Conservation (phyloP, 1,140 invertebrate genomes). For the Cydia amplana region DNA sequence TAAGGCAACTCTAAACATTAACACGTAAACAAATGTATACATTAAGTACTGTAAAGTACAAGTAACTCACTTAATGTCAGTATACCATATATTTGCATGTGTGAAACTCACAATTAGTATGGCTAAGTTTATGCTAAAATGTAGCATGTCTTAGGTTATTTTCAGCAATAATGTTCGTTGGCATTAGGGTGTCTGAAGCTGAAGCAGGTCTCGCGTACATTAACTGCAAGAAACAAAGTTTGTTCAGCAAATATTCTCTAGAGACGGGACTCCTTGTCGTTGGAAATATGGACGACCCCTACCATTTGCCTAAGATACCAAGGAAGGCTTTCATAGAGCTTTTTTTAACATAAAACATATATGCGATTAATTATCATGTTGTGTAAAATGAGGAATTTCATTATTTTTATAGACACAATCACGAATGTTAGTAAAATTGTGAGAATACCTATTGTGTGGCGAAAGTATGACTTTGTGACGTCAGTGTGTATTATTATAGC, state of each 20-base stretch:
- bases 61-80: constrained; percentile 35
- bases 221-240: constrained; percentile 71
- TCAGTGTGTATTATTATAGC: too few relatives aligned
- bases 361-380: too few relatives aligned
- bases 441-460: too few relatives aligned
- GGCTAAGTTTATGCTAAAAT: constrained; percentile 17
- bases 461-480: too few relatives aligned
- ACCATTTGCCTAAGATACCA: constrained; percentile 41
- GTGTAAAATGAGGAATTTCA: too few relatives aligned
- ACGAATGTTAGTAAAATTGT: too few relatives aligned
- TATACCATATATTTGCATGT: constrained; percentile 35
- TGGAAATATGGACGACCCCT: constrained; percentile 42
- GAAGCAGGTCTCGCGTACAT: constrained; percentile 61
- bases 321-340: neutral
- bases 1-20: too few relatives aligned
- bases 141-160: constrained; percentile 29
- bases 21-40: too few relatives aligned
- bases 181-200: constrained; percentile 38
- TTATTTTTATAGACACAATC: too few relatives aligned
- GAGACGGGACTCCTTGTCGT: constrained; percentile 54
- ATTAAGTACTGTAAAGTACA: neutral
- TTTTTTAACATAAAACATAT: too few relatives aligned
- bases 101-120: constrained; percentile 20
- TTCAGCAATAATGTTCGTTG: constrained; percentile 26
- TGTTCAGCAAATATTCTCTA: constrained; percentile 71